Evolutionary conservation across 2,888 invertebrate genomes (phyloP), one percentile per base, ranked within the genome.

Genomic region (Leptura quadrifasciata): DNA sequence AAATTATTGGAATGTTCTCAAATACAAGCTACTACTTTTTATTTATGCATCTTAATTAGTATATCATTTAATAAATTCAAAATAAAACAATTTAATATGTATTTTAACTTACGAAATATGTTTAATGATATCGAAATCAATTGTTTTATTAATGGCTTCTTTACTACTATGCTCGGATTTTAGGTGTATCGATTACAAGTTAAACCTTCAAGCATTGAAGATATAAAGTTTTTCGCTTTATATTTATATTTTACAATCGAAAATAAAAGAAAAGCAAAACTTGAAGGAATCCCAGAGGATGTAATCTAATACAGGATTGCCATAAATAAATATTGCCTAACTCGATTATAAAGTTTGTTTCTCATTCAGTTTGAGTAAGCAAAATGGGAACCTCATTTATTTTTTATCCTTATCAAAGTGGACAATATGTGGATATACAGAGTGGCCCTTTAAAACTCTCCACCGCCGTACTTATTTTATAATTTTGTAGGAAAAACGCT

Each of bases 301-400:
- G 57, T 71, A 71, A 74, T 74, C 71, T 76, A 58, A 65, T 74
- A 65, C 67, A 74, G 64, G 63, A 71, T 63, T 79, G 76, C 76
- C 79, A 76, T 79, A 80, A 80, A 82, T 80, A 82, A 80, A 82
- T 80, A 80, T 82, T 82, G 80, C 76, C 70, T 76, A 80, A 82
- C 80, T 80, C 80, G 78, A 80, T 81, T 81, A 79, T 79, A 79
- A 79, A 77, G 78, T 79, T 79, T 80, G 76, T 64, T 72, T 75
- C 75, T 74, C 75, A 74, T 81, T 79, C 72, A 70, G 63, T 63
- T 63, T 17, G 31, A 20, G 63, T 63, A 63, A 63, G 5, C 8
- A 17, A 63, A 63, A 39, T 20, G 1, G 8, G 39, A 63, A 18
- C 20, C 35, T 39, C 4, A 63, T 63, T 17, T 18, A 31, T 63